Percentiles rank a stretch among this genome's conserved stretches.
phyloP scores from a whole-genome alignment of 2,888 invertebrate genomes.

The Sphecodes monilicornis region DNA sequence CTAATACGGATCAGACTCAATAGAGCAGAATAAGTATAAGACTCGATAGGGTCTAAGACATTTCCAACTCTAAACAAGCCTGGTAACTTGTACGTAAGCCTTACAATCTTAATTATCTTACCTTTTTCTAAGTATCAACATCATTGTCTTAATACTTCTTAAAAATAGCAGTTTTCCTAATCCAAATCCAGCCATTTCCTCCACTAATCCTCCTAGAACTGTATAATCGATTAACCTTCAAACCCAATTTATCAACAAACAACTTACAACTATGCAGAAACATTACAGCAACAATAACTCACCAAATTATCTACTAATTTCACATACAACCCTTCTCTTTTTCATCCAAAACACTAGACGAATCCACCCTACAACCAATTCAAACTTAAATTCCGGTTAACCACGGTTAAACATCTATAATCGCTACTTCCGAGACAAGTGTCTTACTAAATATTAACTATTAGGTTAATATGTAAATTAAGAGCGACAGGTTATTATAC shows the following conservation, averaged over 20 bases:
- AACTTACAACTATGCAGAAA: not conserved
- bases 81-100: not conserved
- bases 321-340: not conserved
- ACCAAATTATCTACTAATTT: not conserved
- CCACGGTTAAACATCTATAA: not conserved
- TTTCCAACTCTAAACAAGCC: not conserved
- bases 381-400: not conserved
- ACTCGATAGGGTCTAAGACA: too few relatives aligned
- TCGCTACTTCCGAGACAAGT: constrained; percentile 17
- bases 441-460: not conserved
- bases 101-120: not conserved
- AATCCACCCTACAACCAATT: not conserved
- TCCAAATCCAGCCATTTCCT: not conserved
- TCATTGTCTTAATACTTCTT: not conserved
- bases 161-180: not conserved
- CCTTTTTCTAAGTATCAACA: not conserved
- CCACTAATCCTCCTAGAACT: not conserved
- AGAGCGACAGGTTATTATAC: not conserved
- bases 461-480: not conserved
- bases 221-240: not conserved
- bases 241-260: not conserved
- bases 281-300: not conserved
- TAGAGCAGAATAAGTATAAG: too few relatives aligned
- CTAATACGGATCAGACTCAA: too few relatives aligned
- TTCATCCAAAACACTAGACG: not conserved